phyloP scores from a whole-genome alignment of 2,113 vertebrate genomes.

The Lagopus muta region DNA sequence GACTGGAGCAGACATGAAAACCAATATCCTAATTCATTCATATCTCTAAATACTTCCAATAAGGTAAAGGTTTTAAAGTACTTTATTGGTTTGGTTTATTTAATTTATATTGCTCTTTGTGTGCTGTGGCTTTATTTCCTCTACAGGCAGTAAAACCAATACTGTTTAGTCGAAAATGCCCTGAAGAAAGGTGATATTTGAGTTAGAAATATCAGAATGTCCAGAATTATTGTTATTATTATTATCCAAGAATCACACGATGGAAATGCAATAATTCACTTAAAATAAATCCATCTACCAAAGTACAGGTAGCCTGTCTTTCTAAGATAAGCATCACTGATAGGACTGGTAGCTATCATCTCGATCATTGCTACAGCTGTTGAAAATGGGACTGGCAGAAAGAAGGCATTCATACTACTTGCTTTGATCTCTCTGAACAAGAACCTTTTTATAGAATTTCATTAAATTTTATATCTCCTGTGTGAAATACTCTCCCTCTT shows the following conservation, averaged over 20 bases:
- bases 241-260: not conserved
- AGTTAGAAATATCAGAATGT: constrained; percentile 31
- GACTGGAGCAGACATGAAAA: constrained; percentile 17
- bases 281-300: not conserved
- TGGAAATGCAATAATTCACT: constrained; percentile 37
- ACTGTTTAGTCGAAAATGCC: not conserved
- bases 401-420: not conserved
- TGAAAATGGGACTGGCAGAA: not conserved
- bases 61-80: constrained; percentile 34
- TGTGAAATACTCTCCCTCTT: not conserved
- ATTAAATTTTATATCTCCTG: not conserved
- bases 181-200: constrained; percentile 24
- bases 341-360: not conserved
- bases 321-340: not conserved
- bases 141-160: constrained; percentile 27
- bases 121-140: constrained; percentile 38
- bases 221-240: constrained; percentile 5
- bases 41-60: constrained; percentile 51
- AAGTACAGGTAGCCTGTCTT: not conserved
- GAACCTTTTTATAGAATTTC: not conserved
- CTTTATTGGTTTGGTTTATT: constrained; percentile 34
- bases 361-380: not conserved
- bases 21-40: constrained; percentile 62
- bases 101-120: constrained; percentile 34
- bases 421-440: not conserved